phyloP scores from a whole-genome alignment of 2,113 vertebrate genomes.

The Stercorarius parasiticus region DNA sequence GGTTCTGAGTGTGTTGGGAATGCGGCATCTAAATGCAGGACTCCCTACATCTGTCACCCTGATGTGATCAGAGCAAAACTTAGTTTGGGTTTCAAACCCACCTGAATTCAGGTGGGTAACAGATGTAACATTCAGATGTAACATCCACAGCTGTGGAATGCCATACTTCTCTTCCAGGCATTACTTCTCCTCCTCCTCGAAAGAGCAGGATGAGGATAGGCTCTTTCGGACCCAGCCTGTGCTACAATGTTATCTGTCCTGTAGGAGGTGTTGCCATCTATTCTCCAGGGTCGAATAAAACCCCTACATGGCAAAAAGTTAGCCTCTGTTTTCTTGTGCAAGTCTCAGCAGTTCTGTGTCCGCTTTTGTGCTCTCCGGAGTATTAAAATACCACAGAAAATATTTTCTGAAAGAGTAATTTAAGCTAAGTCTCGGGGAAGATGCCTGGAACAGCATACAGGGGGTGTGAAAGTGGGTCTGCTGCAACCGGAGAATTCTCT shows the following conservation, averaged over 20 bases:
- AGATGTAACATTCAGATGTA: too few relatives aligned
- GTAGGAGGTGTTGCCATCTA: not conserved
- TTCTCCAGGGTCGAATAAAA: not conserved
- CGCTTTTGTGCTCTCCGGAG: not conserved
- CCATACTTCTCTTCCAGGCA: not conserved
- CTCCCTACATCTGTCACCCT: rapidly evolving
- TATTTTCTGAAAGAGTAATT: not conserved
- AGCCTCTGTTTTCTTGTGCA: not conserved
- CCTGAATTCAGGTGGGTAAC: not conserved
- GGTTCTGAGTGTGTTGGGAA: not conserved
- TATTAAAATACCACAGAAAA: not conserved
- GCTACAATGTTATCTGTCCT: not conserved
- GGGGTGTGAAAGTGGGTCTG: not conserved
- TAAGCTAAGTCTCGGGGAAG: not conserved
- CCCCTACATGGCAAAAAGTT: not conserved
- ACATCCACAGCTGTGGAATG: too few relatives aligned
- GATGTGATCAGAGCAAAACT: not conserved
- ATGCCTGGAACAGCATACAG: not conserved
- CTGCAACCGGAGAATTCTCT: not conserved
- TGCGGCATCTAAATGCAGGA: not conserved
- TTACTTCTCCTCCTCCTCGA: not conserved
- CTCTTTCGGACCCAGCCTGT: not conserved
- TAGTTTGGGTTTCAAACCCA: not conserved
- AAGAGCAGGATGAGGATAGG: not conserved
- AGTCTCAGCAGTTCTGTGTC: not conserved